These are phyloP conservation scores for Tragelaphus buxtoni DNA, from an alignment of 2,113 vertebrate species.

Conservation along the genomic window DNA sequence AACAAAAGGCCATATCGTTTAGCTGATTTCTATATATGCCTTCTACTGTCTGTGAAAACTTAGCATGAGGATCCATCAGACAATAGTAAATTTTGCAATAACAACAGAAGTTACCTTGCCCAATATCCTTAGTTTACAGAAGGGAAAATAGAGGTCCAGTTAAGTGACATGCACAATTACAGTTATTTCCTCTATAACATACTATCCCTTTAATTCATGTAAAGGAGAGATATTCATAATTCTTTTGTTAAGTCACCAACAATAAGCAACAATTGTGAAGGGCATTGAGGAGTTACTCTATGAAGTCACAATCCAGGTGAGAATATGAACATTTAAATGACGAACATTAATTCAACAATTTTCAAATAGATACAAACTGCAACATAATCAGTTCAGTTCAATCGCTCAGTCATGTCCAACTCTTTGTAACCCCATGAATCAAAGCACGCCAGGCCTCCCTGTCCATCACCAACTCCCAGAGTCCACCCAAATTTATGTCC, in stretches of 20 bases:
- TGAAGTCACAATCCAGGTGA: background rate
- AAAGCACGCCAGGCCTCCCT: fast-evolving
- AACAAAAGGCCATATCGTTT: background rate
- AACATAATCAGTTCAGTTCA: background rate
- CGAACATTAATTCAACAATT: background rate
- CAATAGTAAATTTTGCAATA: background rate
- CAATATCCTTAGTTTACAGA: background rate
- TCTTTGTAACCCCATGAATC: no score
- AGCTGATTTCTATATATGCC: background rate
- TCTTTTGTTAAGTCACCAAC: background rate
- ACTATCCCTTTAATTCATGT: background rate
- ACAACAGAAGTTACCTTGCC: background rate
- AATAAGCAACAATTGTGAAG: background rate
- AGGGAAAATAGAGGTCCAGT: background rate
- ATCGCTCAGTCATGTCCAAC: fast-evolving
- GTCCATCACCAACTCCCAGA: no score
- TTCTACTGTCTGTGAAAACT: background rate
- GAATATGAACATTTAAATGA: background rate
- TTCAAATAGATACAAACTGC: background rate
- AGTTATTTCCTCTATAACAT: background rate
- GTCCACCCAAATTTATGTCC: no score
- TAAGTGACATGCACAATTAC: background rate
- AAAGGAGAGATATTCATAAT: background rate
- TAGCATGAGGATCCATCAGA: background rate
- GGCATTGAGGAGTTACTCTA: background rate